Evolutionary conservation across 2,888 invertebrate genomes (phyloP).

Genomic region (Dasysyrphus tricinctus): DNA sequence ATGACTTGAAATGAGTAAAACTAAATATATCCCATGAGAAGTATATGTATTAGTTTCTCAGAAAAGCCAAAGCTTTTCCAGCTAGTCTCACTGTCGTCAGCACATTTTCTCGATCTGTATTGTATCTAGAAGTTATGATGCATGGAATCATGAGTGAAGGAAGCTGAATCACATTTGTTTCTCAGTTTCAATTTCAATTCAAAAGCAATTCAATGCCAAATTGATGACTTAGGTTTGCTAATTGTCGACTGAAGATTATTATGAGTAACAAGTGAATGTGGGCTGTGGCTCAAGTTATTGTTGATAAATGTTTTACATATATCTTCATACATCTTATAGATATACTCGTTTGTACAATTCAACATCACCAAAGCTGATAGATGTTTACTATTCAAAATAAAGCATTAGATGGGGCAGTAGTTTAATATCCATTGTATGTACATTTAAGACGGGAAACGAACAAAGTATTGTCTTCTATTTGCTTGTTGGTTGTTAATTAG

Average conservation of each 20-base stretch:
- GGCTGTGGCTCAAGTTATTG: conserved; percentile 47
- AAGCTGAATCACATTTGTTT: conserved; percentile 62
- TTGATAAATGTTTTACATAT: not conserved
- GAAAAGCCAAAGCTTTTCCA: conserved; percentile 55
- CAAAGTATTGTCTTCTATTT: conserved; percentile 38
- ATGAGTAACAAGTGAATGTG: conserved; percentile 56
- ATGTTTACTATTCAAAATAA: conserved; percentile 10
- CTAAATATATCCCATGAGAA: not conserved
- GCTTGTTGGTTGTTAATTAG: conserved; percentile 43
- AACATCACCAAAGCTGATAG: not conserved
- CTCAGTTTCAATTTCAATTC: conserved; percentile 64
- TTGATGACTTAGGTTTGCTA: conserved; percentile 64
- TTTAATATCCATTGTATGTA: not conserved
- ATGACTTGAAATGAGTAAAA: conserved; percentile 31
- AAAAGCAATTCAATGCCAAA: conserved; percentile 59
- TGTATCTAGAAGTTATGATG: not conserved
- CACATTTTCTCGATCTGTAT: conserved; percentile 34
- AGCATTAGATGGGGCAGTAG: not conserved
- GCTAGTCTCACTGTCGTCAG: conserved; percentile 46
- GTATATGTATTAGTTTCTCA: conserved; percentile 2
- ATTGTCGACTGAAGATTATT: conserved; percentile 61
- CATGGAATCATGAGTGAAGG: conserved; percentile 24
- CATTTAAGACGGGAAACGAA: conserved; percentile 29
- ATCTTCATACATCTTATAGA: not conserved
- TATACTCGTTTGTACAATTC: not conserved